Evolutionary conservation across 2,113 vertebrate genomes (phyloP).

Genomic region (Myotis yumanensis): DNA sequence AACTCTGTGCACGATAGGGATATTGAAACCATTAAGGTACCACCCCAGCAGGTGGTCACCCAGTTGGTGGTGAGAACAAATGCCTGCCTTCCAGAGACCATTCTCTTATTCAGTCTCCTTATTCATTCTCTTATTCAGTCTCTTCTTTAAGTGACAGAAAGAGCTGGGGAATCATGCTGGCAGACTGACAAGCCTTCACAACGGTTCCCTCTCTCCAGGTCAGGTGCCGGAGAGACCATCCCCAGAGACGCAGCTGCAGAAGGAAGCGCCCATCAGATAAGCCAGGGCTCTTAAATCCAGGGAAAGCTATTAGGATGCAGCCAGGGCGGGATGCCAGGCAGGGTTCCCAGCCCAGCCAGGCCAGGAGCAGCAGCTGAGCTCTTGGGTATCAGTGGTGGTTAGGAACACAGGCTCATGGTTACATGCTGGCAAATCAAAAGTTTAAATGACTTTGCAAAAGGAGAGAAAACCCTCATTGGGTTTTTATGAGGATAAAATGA

Average conservation of each 20-base stretch:
- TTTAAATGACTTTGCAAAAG: background rate
- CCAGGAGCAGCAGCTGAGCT: background rate
- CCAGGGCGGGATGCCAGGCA: constrained; percentile 6
- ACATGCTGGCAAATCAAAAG: background rate
- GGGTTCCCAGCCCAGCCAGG: background rate
- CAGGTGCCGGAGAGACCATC: background rate
- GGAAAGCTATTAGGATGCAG: background rate
- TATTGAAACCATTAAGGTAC: background rate
- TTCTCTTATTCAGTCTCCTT: constrained; percentile 41
- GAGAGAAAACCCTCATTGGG: background rate
- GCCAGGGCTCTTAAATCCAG: constrained; percentile 39
- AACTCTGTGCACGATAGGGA: constrained; percentile 41
- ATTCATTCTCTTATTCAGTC: background rate
- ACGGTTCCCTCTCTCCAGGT: background rate
- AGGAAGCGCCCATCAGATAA: constrained; percentile 21
- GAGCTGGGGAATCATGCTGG: background rate
- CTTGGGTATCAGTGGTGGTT: background rate
- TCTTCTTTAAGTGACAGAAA: constrained; percentile 13
- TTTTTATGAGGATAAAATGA: background rate
- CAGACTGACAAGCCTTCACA: background rate
- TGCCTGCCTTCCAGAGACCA: background rate
- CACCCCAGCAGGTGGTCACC: constrained; percentile 39
- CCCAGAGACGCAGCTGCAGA: constrained; percentile 56
- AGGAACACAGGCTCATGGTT: background rate
- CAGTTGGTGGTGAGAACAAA: background rate